phyloP scores from a whole-genome alignment of 2,113 vertebrate genomes.

The Brachypodius melanocephalos region DNA sequence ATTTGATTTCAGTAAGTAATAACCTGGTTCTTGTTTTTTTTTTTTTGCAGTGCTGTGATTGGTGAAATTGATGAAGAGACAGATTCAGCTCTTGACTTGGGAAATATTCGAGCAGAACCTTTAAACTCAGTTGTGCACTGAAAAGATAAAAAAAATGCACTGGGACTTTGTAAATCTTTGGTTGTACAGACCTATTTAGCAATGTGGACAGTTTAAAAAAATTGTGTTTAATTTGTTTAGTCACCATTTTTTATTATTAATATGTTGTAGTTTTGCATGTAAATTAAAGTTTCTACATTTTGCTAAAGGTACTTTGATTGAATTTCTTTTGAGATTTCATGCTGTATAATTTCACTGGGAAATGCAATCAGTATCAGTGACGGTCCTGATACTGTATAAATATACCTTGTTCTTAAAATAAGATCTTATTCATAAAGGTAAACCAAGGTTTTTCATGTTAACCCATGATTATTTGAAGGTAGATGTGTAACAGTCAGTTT shows the following conservation, averaged over 20 bases:
- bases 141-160: slow-evolving; percentile 41
- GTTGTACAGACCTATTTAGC: slow-evolving; percentile 73
- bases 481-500: not conserved
- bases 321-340: not conserved
- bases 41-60: slow-evolving; percentile 87
- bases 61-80: slow-evolving; percentile 99
- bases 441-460: not conserved
- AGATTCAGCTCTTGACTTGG: slow-evolving; percentile 93
- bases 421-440: not conserved
- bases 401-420: not conserved
- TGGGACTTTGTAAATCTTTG: slow-evolving; percentile 70
- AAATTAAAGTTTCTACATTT: slow-evolving; percentile 79
- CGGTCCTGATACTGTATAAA: not conserved
- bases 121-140: slow-evolving; percentile 95
- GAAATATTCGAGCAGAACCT: slow-evolving; percentile 95
- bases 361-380: not conserved
- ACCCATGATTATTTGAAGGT: not conserved
- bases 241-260: slow-evolving; percentile 57
- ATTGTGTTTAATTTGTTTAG: slow-evolving; percentile 24
- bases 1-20: not conserved
- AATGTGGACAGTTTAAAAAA: slow-evolving; percentile 55
- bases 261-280: slow-evolving; percentile 69
- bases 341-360: not conserved
- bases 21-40: not conserved
- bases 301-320: slow-evolving; percentile 26